Conservation (phyloP, 1,140 invertebrate genomes). For the Ceratina australensis region DNA sequence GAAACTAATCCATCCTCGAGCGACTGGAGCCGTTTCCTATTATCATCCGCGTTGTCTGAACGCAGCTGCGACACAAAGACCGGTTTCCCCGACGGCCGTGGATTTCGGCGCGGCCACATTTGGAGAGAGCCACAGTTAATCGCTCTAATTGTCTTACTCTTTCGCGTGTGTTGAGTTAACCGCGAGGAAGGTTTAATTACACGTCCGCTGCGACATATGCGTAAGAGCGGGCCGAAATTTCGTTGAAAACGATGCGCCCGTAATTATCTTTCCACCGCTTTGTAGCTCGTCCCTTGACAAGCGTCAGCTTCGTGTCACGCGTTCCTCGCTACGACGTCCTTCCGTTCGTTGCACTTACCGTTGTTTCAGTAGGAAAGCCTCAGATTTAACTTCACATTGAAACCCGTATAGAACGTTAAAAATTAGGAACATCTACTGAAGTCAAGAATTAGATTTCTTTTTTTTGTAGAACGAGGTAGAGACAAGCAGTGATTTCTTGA, state of each 20-base stretch:
- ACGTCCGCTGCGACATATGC: slow-evolving; percentile 33
- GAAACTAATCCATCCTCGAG: neutral
- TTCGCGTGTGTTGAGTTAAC: slow-evolving; percentile 10
- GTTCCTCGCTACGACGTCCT: neutral
- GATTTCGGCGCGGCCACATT: slow-evolving; percentile 8
- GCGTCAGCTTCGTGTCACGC: neutral
- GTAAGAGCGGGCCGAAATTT: slow-evolving; percentile 23
- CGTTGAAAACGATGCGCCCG: slow-evolving; percentile 21
- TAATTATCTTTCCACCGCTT: slow-evolving; percentile 27
- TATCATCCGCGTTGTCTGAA: neutral
- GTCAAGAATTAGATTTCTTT: too few species aligned
- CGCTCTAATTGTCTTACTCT: slow-evolving; percentile 42
- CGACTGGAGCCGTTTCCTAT: slow-evolving; percentile 7
- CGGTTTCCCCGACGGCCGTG: neutral
- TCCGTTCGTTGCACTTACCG: too few species aligned
- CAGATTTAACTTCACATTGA: too few species aligned
- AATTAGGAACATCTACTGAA: too few species aligned
- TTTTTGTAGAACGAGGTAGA: too few species aligned
- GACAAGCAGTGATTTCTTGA: neutral
- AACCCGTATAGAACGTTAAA: too few species aligned
- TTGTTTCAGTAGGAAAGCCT: neutral
- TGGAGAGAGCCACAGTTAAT: slow-evolving; percentile 28
- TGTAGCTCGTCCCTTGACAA: slow-evolving; percentile 8
- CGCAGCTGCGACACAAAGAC: neutral
- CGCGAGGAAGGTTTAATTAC: slow-evolving; percentile 43